Evolutionary conservation across 2,113 vertebrate species (phyloP).

Genomic region (Pangasianodon gigas): DNA sequence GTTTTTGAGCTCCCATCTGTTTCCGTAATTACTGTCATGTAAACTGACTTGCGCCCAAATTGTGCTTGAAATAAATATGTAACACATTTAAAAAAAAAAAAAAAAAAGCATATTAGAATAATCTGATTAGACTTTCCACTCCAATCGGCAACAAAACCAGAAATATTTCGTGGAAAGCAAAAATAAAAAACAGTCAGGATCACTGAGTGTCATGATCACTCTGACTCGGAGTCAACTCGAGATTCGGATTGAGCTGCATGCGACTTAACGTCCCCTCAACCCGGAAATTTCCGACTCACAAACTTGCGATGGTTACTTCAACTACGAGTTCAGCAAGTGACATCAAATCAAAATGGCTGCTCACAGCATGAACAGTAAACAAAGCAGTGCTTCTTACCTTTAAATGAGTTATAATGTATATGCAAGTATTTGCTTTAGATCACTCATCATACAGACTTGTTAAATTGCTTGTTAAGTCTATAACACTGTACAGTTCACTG

Average conservation of each 20-base stretch:
- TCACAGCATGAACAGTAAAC: neutral
- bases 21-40: conserved; percentile 66
- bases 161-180: neutral
- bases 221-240: neutral
- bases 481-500: too few relatives aligned
- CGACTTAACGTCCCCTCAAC: neutral
- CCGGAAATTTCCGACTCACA: too few relatives aligned
- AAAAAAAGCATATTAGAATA: neutral
- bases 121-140: neutral
- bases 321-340: neutral
- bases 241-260: neutral
- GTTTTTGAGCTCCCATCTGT: conserved; percentile 68
- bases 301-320: neutral
- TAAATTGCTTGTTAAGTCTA: too few relatives aligned
- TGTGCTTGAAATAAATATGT: conserved; percentile 41
- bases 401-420: too few relatives aligned
- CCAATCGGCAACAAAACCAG: neutral
- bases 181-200: neutral
- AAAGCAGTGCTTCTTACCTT: neutral
- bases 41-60: conserved; percentile 63
- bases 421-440: too few relatives aligned
- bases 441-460: neutral
- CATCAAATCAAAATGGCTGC: neutral
- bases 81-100: neutral
- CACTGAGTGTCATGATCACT: neutral